Evolutionary conservation across 2,888 invertebrate genomes (phyloP).

Genomic region (Apodemia duryi): DNA sequence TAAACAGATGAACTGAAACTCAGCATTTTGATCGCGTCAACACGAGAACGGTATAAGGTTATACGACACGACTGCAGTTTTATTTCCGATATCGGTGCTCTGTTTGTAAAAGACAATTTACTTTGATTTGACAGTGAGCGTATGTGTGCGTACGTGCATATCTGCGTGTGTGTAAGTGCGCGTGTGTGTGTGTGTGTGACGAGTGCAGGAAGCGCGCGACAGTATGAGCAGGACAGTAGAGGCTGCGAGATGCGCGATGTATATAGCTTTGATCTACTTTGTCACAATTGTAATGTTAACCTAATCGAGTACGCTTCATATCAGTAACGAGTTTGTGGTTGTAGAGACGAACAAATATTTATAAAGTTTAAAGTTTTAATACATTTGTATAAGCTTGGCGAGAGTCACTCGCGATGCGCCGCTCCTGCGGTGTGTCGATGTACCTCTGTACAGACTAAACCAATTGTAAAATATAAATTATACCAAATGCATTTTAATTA

Average conservation of each 20-base stretch:
- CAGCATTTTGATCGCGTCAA: no score
- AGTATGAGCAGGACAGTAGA: no score
- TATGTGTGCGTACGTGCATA: conserved; percentile 6
- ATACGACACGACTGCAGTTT: no score
- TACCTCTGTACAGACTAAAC: conserved; percentile 32
- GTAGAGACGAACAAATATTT: conserved; percentile 5
- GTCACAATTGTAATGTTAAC: not conserved
- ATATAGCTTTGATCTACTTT: not conserved
- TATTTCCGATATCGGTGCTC: no score
- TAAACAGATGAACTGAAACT: no score
- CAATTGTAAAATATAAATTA: conserved; percentile 38
- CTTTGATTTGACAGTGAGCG: not conserved
- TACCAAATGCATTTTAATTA: conserved; percentile 56
- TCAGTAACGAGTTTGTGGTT: not conserved
- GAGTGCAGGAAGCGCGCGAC: conserved; percentile 10
- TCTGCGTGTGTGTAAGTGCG: not conserved
- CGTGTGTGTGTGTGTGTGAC: conserved; percentile 15
- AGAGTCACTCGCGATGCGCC: not conserved
- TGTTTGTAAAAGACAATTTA: no score
- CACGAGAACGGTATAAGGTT: no score
- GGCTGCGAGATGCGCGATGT: not conserved
- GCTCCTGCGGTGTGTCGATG: conserved; percentile 25
- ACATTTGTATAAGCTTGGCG: conserved; percentile 16
- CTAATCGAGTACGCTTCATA: not conserved
- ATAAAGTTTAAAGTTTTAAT: conserved; percentile 2